Percentiles rank a stretch among this genome's conserved stretches.
These are phyloP conservation scores for Chondrilla cf. caribensis DNA, from an alignment of 37 sponge, comb jelly and placozoan species.

Conservation along the genomic window DNA sequence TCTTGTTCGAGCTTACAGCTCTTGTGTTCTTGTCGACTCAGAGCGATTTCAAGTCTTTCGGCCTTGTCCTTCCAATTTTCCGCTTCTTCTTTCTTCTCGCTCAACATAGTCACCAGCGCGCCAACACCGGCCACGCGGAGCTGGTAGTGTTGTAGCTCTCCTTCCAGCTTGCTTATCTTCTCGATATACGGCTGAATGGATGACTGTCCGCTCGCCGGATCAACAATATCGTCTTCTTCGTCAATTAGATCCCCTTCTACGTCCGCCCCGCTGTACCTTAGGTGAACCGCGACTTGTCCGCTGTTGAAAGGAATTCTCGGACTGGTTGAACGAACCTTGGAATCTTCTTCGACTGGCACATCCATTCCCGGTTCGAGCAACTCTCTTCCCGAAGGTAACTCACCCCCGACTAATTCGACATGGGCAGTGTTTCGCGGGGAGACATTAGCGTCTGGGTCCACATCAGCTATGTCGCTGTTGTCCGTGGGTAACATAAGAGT, in stretches of 20 bases:
- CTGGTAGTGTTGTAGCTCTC: not conserved
- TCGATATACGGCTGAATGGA: not conserved
- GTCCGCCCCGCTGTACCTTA: not conserved
- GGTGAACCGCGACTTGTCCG: not conserved
- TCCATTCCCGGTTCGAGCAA: not conserved
- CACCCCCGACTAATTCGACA: too few species aligned
- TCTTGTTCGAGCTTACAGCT: conserved; percentile 57
- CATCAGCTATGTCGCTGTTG: not conserved
- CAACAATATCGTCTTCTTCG: not conserved
- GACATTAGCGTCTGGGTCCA: not conserved
- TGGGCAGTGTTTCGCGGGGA: too few species aligned
- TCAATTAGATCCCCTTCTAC: not conserved
- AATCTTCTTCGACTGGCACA: not conserved
- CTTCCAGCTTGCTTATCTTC: not conserved
- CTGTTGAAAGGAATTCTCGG: not conserved
- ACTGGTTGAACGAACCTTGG: not conserved
- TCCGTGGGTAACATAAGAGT: not conserved
- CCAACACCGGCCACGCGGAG: conserved; percentile 63
- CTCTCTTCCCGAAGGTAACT: too few species aligned
- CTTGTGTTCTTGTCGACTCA: conserved; percentile 64
- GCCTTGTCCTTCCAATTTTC: conserved; percentile 42
- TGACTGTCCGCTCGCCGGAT: not conserved
- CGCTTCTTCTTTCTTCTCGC: conserved; percentile 44
- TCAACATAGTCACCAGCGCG: conserved; percentile 55
- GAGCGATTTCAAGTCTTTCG: conserved; percentile 59